Base-by-base conservation (phyloP, 2,113 vertebrate species). In the Theristicus caerulescens region DNA sequence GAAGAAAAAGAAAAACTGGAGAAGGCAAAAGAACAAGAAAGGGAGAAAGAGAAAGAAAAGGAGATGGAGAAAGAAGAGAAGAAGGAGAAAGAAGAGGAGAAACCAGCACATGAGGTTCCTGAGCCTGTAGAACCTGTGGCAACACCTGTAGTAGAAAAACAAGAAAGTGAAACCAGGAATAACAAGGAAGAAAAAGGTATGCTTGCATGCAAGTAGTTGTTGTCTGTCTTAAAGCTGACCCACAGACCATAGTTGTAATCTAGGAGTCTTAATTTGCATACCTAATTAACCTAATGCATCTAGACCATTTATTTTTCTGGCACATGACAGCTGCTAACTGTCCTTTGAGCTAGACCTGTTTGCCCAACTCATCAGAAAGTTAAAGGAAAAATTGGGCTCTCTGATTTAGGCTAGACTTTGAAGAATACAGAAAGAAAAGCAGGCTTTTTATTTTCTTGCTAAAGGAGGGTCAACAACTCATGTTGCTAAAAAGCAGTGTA, bases 151-250 rank as follows among this genome's bases (percentile, higher is more conserved):
- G 64, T 87, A 78, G 91, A 97, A 86, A 93, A 95, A 89, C 88
- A 97, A 88, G 98, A 98, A 95, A 97, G 36, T 93, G 98, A 98
- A 96, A 97, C 40, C 90, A 97, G 15, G 93, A 95, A 17, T 92
- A 97, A 71, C 86, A 97, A 98, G 92, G 98, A 98, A 93, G 98
- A 95, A 69, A 90, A 81, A 91, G 90, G 93, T 91, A 82, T 65
- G 73, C 40, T 96, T 96, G 61, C 59, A 55, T 3, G 1, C 40
- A 85, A 61, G 21, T 88, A 59, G 57, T 25, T 54, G 32, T 66
- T 91, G 46, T 69, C 38, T 47, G 8, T 86, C 47, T 85, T 79
- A 44, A 80, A 88, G 34, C 36, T 76, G 69, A 95, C 47, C 44
- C 46, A 80, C n/a, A 62, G 55, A 82, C 18, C 20, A 4, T 11